phyloP scores from a whole-genome alignment of 2,113 vertebrate species.

The Lutjanus erythropterus region DNA sequence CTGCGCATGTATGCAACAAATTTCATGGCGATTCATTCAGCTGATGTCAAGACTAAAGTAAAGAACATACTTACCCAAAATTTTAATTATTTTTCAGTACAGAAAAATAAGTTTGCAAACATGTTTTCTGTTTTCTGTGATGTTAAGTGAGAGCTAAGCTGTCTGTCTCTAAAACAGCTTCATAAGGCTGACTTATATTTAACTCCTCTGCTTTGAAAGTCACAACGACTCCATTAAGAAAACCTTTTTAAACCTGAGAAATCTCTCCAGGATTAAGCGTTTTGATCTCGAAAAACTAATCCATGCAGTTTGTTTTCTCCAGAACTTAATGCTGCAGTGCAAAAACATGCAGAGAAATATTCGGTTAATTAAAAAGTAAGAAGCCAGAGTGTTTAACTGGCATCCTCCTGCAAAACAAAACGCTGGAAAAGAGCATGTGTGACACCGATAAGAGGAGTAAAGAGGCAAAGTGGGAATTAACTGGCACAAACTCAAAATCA shows the following conservation, averaged over 20 bases:
- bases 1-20: too few species aligned
- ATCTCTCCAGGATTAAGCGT: not conserved
- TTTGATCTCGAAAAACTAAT: slow-evolving; percentile 43
- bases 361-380: slow-evolving; percentile 27
- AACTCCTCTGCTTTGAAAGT: not conserved
- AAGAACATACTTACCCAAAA: not conserved
- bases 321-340: slow-evolving; percentile 10
- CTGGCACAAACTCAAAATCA: not conserved
- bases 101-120: too few species aligned
- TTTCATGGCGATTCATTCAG: not conserved
- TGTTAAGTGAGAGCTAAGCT: too few species aligned
- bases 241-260: not conserved
- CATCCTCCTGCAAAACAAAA: slow-evolving; percentile 14
- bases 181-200: not conserved
- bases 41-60: not conserved
- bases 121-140: too few species aligned
- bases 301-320: not conserved
- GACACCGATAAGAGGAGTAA: slow-evolving; percentile 79
- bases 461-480: too few species aligned
- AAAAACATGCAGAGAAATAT: slow-evolving; percentile 8
- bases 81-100: too few species aligned
- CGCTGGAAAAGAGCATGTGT: not conserved
- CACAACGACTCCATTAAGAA: not conserved
- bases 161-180: too few species aligned
- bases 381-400: not conserved